Evolutionary conservation across 1,140 invertebrate species (phyloP).

Genomic region (Leptinotarsa lineolata): DNA sequence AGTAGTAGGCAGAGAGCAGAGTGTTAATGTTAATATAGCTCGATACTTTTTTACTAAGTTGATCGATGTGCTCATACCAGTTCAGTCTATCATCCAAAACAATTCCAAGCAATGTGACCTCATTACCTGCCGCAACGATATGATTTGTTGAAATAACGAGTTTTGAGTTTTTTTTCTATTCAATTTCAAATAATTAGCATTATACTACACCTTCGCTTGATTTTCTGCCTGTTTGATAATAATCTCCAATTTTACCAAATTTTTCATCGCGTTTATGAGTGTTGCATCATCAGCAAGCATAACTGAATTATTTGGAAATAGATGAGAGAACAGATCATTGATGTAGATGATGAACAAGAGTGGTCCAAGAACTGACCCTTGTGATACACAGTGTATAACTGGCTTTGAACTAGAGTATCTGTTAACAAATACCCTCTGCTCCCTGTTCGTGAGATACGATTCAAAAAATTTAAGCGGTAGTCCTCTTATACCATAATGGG

Average conservation of each 20-base stretch:
- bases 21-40: conserved; percentile 3
- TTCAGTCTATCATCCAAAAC: conserved; percentile 11
- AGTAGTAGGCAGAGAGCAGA: too few relatives aligned
- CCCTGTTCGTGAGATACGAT: too few relatives aligned
- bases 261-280: neutral
- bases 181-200: too few relatives aligned
- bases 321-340: conserved; percentile 6
- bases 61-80: conserved; percentile 10
- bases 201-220: too few relatives aligned
- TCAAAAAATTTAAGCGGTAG: too few relatives aligned
- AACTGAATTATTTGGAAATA: neutral
- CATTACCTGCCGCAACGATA: neutral
- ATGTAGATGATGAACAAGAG: conserved; percentile 12
- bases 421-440: too few relatives aligned
- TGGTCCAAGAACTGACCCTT: conserved; percentile 7
- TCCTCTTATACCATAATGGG: too few relatives aligned
- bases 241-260: neutral
- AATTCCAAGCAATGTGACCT: conserved; percentile 12
- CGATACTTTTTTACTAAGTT: conserved; percentile 11
- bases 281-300: conserved; percentile 14
- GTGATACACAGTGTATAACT: neutral
- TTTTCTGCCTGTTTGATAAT: too few relatives aligned
- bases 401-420: too few relatives aligned
- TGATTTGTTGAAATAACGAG: conserved; percentile 5
- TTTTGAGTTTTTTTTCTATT: too few relatives aligned